Conservation (phyloP, 1,140 invertebrate genomes). For the Popillia japonica region DNA sequence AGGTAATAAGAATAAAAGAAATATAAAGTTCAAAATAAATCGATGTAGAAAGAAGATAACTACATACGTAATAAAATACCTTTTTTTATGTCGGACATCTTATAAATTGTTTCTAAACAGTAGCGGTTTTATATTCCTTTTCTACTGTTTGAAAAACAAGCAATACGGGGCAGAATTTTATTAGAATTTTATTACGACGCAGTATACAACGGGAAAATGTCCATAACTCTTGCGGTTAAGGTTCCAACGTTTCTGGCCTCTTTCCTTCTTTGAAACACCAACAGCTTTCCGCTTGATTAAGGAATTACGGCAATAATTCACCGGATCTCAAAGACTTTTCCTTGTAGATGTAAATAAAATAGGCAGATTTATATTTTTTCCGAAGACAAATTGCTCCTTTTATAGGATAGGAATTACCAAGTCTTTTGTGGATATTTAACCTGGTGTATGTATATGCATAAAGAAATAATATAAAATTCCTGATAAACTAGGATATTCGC, state of each 20-base stretch:
- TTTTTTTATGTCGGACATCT: constrained; percentile 22
- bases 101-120: constrained; percentile 34
- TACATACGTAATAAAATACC: neutral
- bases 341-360: constrained; percentile 20
- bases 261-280: constrained; percentile 25
- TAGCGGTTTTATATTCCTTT: constrained; percentile 32
- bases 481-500: too few species aligned
- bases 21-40: constrained; percentile 15
- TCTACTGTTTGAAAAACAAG: constrained; percentile 34
- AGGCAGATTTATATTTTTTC: constrained; percentile 19
- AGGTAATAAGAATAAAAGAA: neutral
- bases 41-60: neutral
- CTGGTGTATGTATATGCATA: too few species aligned
- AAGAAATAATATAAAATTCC: too few species aligned
- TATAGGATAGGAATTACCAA: neutral
- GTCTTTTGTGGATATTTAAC: neutral
- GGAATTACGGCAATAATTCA: constrained; percentile 35
- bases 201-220: constrained; percentile 25
- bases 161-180: constrained; percentile 25
- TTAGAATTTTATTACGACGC: constrained; percentile 28
- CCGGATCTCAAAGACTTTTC: constrained; percentile 17
- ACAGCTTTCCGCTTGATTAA: constrained; percentile 28
- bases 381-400: constrained; percentile 22
- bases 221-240: constrained; percentile 22
- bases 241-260: constrained; percentile 23